These are phyloP conservation scores for Epinotia bilunana DNA, from an alignment of 2,888 invertebrate genomes.

Conservation along the genomic window DNA sequence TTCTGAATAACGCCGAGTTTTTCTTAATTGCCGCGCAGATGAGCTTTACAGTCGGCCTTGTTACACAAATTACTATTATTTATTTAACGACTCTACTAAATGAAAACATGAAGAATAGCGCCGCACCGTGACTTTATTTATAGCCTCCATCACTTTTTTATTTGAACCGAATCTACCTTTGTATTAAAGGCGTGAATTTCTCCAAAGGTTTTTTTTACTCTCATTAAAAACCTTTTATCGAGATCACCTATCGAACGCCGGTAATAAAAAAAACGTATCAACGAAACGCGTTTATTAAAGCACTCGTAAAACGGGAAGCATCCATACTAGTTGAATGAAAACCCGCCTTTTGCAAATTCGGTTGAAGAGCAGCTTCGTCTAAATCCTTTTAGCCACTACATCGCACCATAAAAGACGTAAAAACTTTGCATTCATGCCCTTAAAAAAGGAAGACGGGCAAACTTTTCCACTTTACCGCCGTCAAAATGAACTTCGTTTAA, in stretches of 20 bases:
- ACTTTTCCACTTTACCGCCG: conserved; percentile 80
- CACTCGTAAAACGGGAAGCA: conserved; percentile 37
- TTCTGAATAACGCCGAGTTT: conserved; percentile 63
- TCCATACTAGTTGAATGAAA: conserved; percentile 40
- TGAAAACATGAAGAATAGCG: conserved; percentile 66
- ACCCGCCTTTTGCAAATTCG: conserved; percentile 33
- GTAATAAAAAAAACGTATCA: conserved; percentile 39
- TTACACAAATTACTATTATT: conserved; percentile 72
- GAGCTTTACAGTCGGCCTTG: conserved; percentile 68
- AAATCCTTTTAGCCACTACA: conserved; percentile 63
- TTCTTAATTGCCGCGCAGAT: conserved; percentile 77
- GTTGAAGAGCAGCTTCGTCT: conserved; percentile 48
- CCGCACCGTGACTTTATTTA: conserved; percentile 46
- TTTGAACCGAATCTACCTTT: conserved; percentile 24
- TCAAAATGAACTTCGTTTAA: conserved; percentile 79
- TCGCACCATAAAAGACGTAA: conserved; percentile 68
- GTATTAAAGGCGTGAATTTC: conserved; percentile 18
- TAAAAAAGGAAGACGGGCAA: conserved; percentile 66
- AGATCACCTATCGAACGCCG: conserved; percentile 39
- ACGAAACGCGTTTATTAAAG: conserved; percentile 42
- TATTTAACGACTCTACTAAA: conserved; percentile 67
- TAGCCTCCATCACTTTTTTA: conserved; percentile 29
- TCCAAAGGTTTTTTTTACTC: conserved; percentile 7
- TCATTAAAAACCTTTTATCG: conserved; percentile 44
- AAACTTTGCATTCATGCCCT: conserved; percentile 68